Percentiles rank a stretch among this genome's conserved stretches.
Conservation (phyloP, 2,888 invertebrate species). For the Volucella bombylans region DNA sequence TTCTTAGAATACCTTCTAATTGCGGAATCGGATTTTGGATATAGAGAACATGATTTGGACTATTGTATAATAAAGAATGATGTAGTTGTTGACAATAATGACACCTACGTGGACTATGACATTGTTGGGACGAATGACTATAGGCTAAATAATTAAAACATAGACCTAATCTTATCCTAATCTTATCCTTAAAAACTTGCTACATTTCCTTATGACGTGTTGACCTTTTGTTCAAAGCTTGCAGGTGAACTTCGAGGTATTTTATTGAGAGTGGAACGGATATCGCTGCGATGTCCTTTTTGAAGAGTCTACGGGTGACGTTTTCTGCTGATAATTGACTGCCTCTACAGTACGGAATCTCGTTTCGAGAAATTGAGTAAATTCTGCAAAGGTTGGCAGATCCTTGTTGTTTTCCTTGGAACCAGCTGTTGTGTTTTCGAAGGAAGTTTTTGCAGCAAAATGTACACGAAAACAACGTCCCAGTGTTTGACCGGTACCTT, state of each 20-base stretch:
- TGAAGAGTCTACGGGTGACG: too few species aligned
- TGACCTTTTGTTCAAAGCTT: background rate
- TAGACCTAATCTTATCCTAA: background rate
- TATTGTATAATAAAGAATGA: constrained; percentile 10
- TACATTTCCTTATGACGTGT: background rate
- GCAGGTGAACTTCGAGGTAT: background rate
- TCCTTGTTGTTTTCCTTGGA: background rate
- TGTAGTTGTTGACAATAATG: constrained; percentile 5
- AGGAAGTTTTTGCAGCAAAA: background rate
- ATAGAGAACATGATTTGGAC: too few species aligned
- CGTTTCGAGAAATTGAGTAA: background rate
- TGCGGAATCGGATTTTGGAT: too few species aligned
- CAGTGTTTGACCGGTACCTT: too few species aligned
- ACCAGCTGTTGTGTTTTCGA: background rate
- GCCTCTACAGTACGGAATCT: background rate
- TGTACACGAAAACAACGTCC: too few species aligned
- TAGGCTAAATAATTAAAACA: constrained; percentile 1
- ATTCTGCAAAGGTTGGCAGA: background rate
- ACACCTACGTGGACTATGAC: background rate
- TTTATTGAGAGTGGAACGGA: background rate
- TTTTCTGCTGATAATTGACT: background rate
- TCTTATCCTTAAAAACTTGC: constrained; percentile 7
- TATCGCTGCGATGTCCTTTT: background rate
- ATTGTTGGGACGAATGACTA: constrained; percentile 1
- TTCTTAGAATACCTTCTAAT: background rate